Conservation (phyloP, 2,888 invertebrate genomes). For the Acanthoscelides obtectus region DNA sequence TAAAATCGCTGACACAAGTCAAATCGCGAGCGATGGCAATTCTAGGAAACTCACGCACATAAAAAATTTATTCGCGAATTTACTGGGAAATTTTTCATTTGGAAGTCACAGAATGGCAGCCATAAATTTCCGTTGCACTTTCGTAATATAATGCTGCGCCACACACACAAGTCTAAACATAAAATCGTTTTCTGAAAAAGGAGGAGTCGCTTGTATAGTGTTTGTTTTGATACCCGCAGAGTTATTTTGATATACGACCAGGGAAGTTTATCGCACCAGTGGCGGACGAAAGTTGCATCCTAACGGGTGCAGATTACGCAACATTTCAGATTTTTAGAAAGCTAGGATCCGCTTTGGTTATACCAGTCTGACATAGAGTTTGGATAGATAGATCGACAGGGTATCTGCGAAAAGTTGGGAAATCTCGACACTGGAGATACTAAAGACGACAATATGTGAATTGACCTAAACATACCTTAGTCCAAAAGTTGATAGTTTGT, state of each 20-base stretch:
- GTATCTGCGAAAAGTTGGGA: too few species aligned
- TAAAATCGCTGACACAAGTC: conserved; percentile 16
- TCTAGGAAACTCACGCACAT: conserved; percentile 15
- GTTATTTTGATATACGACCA: conserved; percentile 19
- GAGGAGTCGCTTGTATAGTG: conserved; percentile 10
- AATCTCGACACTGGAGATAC: too few species aligned
- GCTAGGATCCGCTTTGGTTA: too few species aligned
- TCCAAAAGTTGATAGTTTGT: too few species aligned
- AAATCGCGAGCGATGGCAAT: conserved; percentile 14
- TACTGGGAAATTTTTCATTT: conserved; percentile 20
- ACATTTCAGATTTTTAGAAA: too few species aligned
- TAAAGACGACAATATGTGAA: too few species aligned
- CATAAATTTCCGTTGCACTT: conserved; percentile 17
- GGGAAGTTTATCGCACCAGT: conserved; percentile 9
- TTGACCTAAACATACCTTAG: too few species aligned
- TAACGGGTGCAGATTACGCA: too few species aligned
- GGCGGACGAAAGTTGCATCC: not conserved
- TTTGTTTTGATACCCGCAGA: conserved; percentile 19
- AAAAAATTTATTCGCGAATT: conserved; percentile 20
- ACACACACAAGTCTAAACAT: not conserved
- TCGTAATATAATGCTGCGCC: not conserved
- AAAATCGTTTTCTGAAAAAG: not conserved
- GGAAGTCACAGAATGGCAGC: conserved; percentile 12
- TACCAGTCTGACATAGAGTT: too few species aligned
- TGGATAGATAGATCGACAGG: too few species aligned